Percentiles rank a stretch among this genome's conserved stretches.
Conservation (phyloP, 2,888 invertebrate genomes). For the Chymomyza fuscimana region DNA sequence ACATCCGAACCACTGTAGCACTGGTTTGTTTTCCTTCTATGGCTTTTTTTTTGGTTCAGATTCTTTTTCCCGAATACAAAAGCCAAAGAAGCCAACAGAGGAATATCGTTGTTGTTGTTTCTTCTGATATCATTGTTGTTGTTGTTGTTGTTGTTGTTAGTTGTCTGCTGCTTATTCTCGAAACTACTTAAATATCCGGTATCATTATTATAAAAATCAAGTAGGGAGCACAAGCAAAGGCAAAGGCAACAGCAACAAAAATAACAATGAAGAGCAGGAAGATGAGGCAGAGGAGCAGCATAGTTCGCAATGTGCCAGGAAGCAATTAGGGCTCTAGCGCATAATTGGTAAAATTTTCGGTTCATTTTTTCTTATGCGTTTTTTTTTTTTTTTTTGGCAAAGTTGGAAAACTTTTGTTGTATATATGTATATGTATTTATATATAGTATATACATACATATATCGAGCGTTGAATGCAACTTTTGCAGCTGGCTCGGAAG, state of each 20-base stretch:
- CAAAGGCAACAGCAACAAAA: neutral
- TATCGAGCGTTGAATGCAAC: neutral
- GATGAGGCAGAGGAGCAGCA: neutral
- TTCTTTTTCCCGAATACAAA: slow-evolving; percentile 35
- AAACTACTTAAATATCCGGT: slow-evolving; percentile 72
- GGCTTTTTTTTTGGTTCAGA: neutral
- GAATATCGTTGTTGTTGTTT: neutral
- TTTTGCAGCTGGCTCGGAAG: slow-evolving; percentile 13
- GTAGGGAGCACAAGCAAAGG: slow-evolving; percentile 26
- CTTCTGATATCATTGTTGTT: slow-evolving; percentile 44
- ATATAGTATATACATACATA: no score
- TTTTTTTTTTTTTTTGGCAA: neutral
- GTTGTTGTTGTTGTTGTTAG: slow-evolving; percentile 52
- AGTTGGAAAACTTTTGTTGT: slow-evolving; percentile 5
- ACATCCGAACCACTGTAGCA: slow-evolving; percentile 39
- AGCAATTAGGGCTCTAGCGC: slow-evolving; percentile 64
- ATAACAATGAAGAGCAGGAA: no score
- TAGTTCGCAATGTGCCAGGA: slow-evolving; percentile 56
- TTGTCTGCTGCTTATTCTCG: slow-evolving; percentile 59
- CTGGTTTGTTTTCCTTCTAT: slow-evolving; percentile 34
- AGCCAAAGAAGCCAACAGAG: slow-evolving; percentile 41
- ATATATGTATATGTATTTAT: neutral
- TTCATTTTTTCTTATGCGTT: slow-evolving; percentile 3
- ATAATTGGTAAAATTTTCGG: slow-evolving; percentile 62
- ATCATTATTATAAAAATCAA: slow-evolving; percentile 70